Percentiles rank a stretch among this genome's conserved stretches.
These are phyloP conservation scores for Coenobita brevimanus DNA, from an alignment of 1,140 invertebrate species.

Conservation along the genomic window DNA sequence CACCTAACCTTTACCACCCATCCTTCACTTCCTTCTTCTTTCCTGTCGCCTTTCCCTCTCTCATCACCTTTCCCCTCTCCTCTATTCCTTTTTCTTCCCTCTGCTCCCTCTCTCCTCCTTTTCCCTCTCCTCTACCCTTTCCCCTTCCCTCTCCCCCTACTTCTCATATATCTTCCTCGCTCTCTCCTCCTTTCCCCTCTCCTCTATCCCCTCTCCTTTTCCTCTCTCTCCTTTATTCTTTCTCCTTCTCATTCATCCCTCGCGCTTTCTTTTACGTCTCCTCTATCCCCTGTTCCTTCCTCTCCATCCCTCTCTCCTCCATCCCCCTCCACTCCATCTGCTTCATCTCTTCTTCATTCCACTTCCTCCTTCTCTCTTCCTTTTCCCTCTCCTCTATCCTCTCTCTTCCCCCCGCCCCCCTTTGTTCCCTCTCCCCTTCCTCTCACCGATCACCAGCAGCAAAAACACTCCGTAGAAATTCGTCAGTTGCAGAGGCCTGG, in stretches of 20 bases:
- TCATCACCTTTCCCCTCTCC: conserved; percentile 38
- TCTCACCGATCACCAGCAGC: no score
- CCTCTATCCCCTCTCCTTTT: conserved; percentile 49
- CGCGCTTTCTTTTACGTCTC: conserved; percentile 50
- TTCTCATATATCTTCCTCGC: conserved; percentile 43
- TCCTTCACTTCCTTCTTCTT: conserved; percentile 56
- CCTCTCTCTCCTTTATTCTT: conserved; percentile 24
- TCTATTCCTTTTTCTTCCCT: conserved; percentile 50
- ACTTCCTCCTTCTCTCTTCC: conserved; percentile 55
- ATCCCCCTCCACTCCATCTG: conserved; percentile 46
- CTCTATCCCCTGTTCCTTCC: conserved; percentile 51
- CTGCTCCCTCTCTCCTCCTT: conserved; percentile 54
- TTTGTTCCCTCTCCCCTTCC: no score
- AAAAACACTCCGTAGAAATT: no score
- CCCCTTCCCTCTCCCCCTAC: conserved; percentile 41
- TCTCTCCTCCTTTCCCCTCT: conserved; percentile 51
- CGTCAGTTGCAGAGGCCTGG: no score
- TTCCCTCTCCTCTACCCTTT: conserved; percentile 34
- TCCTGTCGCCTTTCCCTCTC: conserved; percentile 33
- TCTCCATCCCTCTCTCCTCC: conserved; percentile 36
- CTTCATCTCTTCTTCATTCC: conserved; percentile 45
- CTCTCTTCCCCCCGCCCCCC: conserved; percentile 35
- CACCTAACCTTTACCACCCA: conserved; percentile 42
- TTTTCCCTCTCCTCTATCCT: conserved; percentile 52
- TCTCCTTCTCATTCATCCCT: conserved; percentile 42